Base-by-base conservation (phyloP, 2,113 vertebrate genomes). In the Ramphastos sulfuratus region DNA sequence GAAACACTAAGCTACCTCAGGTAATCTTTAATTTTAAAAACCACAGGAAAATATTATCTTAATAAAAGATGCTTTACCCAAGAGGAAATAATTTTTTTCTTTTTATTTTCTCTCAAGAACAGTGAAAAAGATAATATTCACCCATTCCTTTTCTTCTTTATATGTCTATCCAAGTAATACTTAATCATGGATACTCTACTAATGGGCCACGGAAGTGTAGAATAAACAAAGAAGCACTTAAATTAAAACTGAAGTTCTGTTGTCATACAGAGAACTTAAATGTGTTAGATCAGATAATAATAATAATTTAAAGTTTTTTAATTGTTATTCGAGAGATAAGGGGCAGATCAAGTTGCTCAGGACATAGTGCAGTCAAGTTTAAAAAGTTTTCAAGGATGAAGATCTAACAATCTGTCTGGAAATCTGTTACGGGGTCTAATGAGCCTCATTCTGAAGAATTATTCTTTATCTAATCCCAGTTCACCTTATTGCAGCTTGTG, bases 11-110 rank as follows among this genome's bases (percentile, higher is more conserved):
- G 15, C 5, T 70, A 44, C 19, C 5, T 77, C 18, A 70, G 11
- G 8, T 56, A 92, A 67, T 0, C 21, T 10, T 11, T 44, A 69
- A 37, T 72, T 91, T 89, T 76, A 46, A 52, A 50, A 39, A 10
- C 0, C 46, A 46, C 1, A 39, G 8, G 23, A 60, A 58, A 86
- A 39, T 3, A 20, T 7, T 12, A 0, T 39, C 0, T 44, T 58
- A 82, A 73, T 7, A 9, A 56, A 85, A 61, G 2, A 19, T 66
- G 5, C 2, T 77, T 73, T 70, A 46, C 9, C 37, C 7, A 78
- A 44, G 5, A 35, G 3, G 5, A 69, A 78, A 64, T 50, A 52
- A 74, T 70, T 31, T 2, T 8, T 64, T 72, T 60, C 37, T 37
- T 37, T 37, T 37, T 37, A 37, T 37, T 48, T 84, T 89, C 78